Evolutionary conservation across 2,113 vertebrate genomes (phyloP).

Genomic region (Amazona guildingii): DNA sequence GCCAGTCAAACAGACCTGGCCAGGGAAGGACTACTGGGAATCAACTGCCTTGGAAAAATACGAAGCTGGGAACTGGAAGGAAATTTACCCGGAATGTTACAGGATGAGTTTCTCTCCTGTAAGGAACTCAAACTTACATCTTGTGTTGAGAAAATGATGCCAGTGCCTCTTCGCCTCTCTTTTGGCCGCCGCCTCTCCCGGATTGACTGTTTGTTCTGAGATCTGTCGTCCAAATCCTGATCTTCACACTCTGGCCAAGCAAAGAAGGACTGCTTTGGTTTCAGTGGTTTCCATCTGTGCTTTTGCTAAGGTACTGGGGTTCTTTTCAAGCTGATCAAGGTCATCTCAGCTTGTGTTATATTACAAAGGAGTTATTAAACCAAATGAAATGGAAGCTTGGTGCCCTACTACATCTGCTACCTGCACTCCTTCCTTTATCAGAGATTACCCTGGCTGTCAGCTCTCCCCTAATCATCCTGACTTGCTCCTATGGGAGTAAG

Average conservation of each 20-base stretch:
- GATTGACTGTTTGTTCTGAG: conserved; percentile 47
- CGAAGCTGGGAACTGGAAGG: neutral
- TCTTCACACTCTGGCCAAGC: conserved; percentile 74
- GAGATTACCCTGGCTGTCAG: neutral
- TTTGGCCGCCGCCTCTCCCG: conserved; percentile 74
- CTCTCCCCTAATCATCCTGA: neutral
- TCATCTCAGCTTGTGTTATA: neutral
- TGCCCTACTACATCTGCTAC: neutral
- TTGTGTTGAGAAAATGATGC: conserved; percentile 70
- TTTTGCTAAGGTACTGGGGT: neutral
- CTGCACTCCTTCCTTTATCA: neutral
- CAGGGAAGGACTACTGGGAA: neutral
- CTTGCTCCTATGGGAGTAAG: neutral
- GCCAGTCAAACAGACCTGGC: neutral
- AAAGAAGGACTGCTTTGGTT: conserved; percentile 58
- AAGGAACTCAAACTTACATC: conserved; percentile 73
- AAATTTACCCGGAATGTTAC: neutral
- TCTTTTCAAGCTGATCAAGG: neutral
- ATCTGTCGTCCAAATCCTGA: conserved; percentile 72
- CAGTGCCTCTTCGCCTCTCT: conserved; percentile 68
- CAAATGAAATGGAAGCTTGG: neutral
- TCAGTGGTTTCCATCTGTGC: neutral
- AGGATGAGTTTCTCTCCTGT: neutral
- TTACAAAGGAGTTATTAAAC: neutral
- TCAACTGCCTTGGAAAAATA: neutral